Conservation (phyloP, 1,140 invertebrate species). For the Cyclargus thomasi region DNA sequence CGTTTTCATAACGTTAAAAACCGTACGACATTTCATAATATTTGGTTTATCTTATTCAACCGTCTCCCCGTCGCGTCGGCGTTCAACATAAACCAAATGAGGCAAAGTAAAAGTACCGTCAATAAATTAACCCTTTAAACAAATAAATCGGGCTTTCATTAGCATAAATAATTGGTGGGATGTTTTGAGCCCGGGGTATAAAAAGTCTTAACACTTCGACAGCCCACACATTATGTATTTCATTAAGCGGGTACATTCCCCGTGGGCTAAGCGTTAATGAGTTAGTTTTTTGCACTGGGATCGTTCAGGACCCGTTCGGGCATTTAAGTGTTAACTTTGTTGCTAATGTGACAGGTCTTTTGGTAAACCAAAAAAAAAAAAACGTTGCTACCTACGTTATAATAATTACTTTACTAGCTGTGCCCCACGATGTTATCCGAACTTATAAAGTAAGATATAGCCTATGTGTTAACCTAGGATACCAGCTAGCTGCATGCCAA, state of each 20-base stretch:
- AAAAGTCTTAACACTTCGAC: not conserved
- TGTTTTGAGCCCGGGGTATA: slow-evolving; percentile 3
- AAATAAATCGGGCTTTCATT: slow-evolving; percentile 8
- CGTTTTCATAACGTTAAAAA: too few species aligned
- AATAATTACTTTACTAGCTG: too few species aligned
- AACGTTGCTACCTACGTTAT: too few species aligned
- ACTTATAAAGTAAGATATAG: too few species aligned
- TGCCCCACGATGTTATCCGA: too few species aligned
- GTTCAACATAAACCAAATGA: not conserved
- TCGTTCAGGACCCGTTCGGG: not conserved
- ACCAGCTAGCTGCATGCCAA: too few species aligned
- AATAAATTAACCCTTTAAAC: slow-evolving; percentile 3
- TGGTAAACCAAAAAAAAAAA: too few species aligned
- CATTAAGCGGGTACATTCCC: slow-evolving; percentile 6
- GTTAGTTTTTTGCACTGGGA: not conserved
- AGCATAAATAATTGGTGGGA: not conserved
- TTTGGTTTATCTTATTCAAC: too few species aligned
- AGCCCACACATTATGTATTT: slow-evolving; percentile 11
- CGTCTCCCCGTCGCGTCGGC: too few species aligned
- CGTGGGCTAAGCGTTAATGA: not conserved
- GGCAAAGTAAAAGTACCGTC: not conserved
- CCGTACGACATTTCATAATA: too few species aligned
- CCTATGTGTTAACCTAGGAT: too few species aligned
- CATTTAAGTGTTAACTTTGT: not conserved
- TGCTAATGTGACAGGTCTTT: not conserved